Percentiles rank a stretch among this genome's conserved stretches.
phyloP scores from a whole-genome alignment of 2,113 vertebrate genomes.

The Synchiropus splendidus region DNA sequence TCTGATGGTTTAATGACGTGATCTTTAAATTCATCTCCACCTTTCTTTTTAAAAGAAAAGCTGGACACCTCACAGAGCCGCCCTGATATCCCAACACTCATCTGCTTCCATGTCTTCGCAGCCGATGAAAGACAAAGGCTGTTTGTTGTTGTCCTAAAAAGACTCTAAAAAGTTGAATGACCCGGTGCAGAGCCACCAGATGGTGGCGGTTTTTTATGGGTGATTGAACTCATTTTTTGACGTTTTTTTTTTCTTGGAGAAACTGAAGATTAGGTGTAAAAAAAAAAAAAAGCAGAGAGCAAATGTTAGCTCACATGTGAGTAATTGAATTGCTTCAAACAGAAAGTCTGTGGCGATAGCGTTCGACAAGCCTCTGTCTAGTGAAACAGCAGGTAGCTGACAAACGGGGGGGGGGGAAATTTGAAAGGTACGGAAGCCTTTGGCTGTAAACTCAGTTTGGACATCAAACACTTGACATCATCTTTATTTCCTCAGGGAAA shows the following conservation, averaged over 20 bases:
- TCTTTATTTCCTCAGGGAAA: slow-evolving; percentile 58
- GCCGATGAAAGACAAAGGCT: slow-evolving; percentile 56
- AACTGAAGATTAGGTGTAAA: slow-evolving; percentile 18
- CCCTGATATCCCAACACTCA: background rate
- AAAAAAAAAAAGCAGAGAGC: slow-evolving; percentile 9
- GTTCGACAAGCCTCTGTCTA: slow-evolving; percentile 64
- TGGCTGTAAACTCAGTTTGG: slow-evolving; percentile 67
- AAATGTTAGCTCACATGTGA: slow-evolving; percentile 58
- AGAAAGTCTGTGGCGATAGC: slow-evolving; percentile 52
- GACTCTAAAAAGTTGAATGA: slow-evolving; percentile 49
- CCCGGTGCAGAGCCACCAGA: slow-evolving; percentile 45
- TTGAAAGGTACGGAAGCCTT: slow-evolving; percentile 63
- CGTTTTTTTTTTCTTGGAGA: slow-evolving; percentile 13
- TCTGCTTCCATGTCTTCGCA: slow-evolving; percentile 40
- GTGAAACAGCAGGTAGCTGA: slow-evolving; percentile 73
- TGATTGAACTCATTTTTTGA: slow-evolving; percentile 47
- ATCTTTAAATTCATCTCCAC: slow-evolving; percentile 69
- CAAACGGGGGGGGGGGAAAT: slow-evolving; percentile 59
- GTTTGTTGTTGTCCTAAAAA: slow-evolving; percentile 46
- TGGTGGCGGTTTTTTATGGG: slow-evolving; percentile 19
- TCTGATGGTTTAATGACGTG: slow-evolving; percentile 87
- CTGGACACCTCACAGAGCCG: slow-evolving; percentile 37
- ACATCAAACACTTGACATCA: slow-evolving; percentile 70
- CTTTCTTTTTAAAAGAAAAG: slow-evolving; percentile 27
- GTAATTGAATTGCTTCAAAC: slow-evolving; percentile 68